These are phyloP conservation scores for Atlantisia rogersi DNA, from an alignment of 2,113 vertebrate species.

Conservation along the genomic window DNA sequence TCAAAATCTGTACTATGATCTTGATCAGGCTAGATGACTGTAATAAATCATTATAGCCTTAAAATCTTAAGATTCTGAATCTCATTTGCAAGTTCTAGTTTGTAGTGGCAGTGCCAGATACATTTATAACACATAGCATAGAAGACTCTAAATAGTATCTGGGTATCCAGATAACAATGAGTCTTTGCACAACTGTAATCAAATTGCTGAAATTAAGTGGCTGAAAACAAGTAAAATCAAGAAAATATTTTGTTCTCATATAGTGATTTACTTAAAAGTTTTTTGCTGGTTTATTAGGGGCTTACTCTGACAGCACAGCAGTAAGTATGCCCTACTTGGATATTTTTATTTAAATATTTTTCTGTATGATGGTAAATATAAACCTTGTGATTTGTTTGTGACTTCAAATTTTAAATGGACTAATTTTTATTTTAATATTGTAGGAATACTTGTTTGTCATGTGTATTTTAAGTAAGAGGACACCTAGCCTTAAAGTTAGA, in stretches of 20 bases:
- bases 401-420: neutral
- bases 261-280: neutral
- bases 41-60: neutral
- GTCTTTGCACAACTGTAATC: neutral
- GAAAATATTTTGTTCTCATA: neutral
- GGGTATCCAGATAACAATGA: neutral
- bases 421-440: neutral
- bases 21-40: neutral
- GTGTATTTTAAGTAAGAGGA: neutral
- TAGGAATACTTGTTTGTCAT: neutral
- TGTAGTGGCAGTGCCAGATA: neutral
- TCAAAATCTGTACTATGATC: neutral
- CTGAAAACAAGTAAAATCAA: neutral
- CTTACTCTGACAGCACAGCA: neutral
- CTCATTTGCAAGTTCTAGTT: neutral
- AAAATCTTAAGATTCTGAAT: neutral
- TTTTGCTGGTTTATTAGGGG: neutral
- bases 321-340: neutral
- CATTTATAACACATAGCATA: neutral
- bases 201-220: neutral
- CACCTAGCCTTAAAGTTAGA: neutral
- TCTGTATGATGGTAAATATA: neutral
- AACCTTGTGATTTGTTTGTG: neutral
- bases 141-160: constrained; percentile 16
- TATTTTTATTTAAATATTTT: neutral